These are phyloP conservation scores for Tetropium fuscum DNA, from an alignment of 2,888 invertebrate genomes.

Conservation along the genomic window DNA sequence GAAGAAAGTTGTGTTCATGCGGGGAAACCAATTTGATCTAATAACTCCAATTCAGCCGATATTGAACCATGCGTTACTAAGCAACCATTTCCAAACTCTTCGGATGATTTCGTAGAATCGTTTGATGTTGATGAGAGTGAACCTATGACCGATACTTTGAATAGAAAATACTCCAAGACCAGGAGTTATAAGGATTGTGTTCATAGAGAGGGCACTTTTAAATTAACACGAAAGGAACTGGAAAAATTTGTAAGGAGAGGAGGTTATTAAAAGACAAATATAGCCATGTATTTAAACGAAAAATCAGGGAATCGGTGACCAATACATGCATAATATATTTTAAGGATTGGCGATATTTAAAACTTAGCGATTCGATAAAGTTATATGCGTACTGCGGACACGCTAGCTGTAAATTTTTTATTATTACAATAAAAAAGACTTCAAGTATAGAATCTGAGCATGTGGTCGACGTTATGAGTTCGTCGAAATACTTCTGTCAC, in stretches of 20 bases:
- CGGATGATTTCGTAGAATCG: neutral
- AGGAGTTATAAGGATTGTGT: neutral
- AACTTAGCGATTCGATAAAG: constrained; percentile 3
- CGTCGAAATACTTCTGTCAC: constrained; percentile 1
- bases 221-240: neutral
- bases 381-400: constrained; percentile 15
- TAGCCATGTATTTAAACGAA: neutral
- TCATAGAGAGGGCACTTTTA: neutral
- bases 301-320: neutral
- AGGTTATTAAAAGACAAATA: neutral
- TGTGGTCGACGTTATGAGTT: constrained; percentile 4
- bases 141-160: too few relatives aligned
- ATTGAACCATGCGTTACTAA: neutral
- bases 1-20: neutral
- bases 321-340: neutral
- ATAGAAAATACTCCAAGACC: too few relatives aligned
- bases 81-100: neutral
- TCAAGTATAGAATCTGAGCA: neutral
- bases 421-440: neutral
- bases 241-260: neutral
- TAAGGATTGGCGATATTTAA: neutral
- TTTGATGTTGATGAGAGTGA: too few relatives aligned
- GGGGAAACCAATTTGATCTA: neutral
- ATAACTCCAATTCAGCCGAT: neutral
- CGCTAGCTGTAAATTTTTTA: constrained; percentile 11